Evolutionary conservation across 2,888 invertebrate genomes (phyloP), one percentile per base, ranked within the genome.

Genomic region (Abrostola tripartita): DNA sequence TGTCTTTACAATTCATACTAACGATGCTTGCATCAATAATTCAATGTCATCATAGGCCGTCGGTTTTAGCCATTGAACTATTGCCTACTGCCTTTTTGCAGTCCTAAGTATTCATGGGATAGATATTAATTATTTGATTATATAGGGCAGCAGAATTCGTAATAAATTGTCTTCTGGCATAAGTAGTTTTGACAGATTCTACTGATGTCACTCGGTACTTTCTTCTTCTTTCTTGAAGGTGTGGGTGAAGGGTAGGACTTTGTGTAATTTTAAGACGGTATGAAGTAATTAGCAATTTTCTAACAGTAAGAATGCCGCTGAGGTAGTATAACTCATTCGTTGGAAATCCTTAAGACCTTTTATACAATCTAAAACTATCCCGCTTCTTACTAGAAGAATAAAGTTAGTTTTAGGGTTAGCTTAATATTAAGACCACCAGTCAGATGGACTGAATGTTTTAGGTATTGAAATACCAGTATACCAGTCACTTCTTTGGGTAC

Each of bases 311-410:
- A n/a, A n/a, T n/a, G n/a, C n/a, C n/a, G n/a, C n/a, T n/a, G n/a
- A n/a, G n/a, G n/a, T n/a, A n/a, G n/a, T n/a, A n/a, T n/a, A n/a
- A n/a, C n/a, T n/a, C n/a, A n/a, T n/a, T n/a, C n/a, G n/a, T n/a
- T n/a, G n/a, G n/a, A n/a, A n/a, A n/a, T n/a, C n/a, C n/a, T 10
- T 41, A 53, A 57, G 57, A 52, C 47, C 66, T 54, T 52, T n/a
- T n/a, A n/a, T n/a, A n/a, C n/a, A n/a, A n/a, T n/a, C n/a, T n/a
- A n/a, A n/a, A n/a, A n/a, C n/a, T n/a, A n/a, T n/a, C n/a, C n/a
- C n/a, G n/a, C n/a, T n/a, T n/a, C n/a, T n/a, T n/a, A n/a, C n/a
- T n/a, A n/a, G n/a, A n/a, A n/a, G n/a, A n/a, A n/a, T n/a, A n/a
- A n/a, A 52, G 35, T 24, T 24, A 24, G 24, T 24, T 24, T 24